Evolutionary conservation across 2,888 invertebrate genomes (phyloP).

Genomic region (Pterostichus madidus): DNA sequence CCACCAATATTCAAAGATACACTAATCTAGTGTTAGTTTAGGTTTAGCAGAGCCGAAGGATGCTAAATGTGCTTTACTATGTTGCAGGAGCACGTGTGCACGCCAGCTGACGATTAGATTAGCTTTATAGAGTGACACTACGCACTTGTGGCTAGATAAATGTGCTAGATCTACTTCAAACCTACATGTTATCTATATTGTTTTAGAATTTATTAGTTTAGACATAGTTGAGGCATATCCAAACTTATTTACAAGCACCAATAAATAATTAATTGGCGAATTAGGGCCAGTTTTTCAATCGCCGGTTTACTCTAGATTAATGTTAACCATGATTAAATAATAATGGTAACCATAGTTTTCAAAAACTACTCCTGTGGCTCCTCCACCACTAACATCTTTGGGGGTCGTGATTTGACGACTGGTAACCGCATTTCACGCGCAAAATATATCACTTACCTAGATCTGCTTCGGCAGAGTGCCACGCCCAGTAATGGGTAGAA

Average conservation of each 20-base stretch:
- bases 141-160: constrained; percentile 34
- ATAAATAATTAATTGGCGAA: too few species aligned
- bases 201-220: not conserved
- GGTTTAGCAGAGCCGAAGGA: constrained; percentile 5
- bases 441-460: too few species aligned
- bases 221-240: constrained; percentile 1
- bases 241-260: not conserved
- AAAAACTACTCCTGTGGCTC: too few species aligned
- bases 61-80: constrained; percentile 58
- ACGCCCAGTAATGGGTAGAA: too few species aligned
- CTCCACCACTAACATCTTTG: too few species aligned
- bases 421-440: too few species aligned
- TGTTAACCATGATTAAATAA: too few species aligned
- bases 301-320: too few species aligned
- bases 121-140: constrained; percentile 17
- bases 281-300: too few species aligned
- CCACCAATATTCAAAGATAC: not conserved
- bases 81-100: constrained; percentile 64
- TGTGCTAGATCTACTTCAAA: constrained; percentile 22
- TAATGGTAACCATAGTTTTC: too few species aligned
- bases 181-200: not conserved
- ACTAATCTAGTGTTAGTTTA: not conserved
- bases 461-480: too few species aligned
- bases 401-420: too few species aligned
- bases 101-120: constrained; percentile 50